These are phyloP conservation scores for Hydra vulgaris DNA, from an alignment of 30 jellyfish, hydroid and myxozoan species.

Conservation along the genomic window DNA sequence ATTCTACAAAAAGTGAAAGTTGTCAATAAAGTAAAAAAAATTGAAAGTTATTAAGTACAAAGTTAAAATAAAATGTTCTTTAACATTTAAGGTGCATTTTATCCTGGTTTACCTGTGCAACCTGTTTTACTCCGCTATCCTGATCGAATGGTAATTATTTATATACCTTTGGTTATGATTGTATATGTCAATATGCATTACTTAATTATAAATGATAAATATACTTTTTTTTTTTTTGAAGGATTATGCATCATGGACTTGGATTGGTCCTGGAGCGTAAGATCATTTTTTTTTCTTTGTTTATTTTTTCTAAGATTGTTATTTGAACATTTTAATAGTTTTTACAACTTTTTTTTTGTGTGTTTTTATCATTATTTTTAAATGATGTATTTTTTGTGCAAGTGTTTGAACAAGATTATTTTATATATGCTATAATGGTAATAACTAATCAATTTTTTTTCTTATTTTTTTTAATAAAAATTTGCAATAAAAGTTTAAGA, in stretches of 20 bases:
- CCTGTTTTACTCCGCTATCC: slow-evolving; percentile 46
- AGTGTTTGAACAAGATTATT: too few relatives aligned
- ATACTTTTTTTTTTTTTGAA: too few relatives aligned
- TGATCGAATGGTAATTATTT: slow-evolving; percentile 23
- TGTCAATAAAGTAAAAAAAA: too few relatives aligned
- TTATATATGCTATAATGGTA: too few relatives aligned
- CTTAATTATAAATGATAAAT: too few relatives aligned
- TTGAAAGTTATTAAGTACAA: too few relatives aligned
- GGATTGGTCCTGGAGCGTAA: slow-evolving; percentile 86
- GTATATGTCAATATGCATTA: neutral
- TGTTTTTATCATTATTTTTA: neutral
- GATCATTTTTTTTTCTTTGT: slow-evolving; percentile 11
- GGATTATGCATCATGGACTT: slow-evolving; percentile 77
- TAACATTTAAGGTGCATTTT: slow-evolving; percentile 60
- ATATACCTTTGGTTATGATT: neutral
- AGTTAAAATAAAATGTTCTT: neutral
- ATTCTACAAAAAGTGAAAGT: neutral
- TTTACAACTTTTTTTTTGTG: neutral
- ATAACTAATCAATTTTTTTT: too few relatives aligned
- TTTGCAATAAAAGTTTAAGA: too few relatives aligned
- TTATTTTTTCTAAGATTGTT: neutral
- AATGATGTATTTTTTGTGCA: neutral
- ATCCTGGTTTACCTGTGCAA: slow-evolving; percentile 90
- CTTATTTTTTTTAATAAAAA: too few relatives aligned
- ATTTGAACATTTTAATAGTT: neutral